Evolutionary conservation across 1,140 invertebrate species (phyloP).

Genomic region (Pantala flavescens): DNA sequence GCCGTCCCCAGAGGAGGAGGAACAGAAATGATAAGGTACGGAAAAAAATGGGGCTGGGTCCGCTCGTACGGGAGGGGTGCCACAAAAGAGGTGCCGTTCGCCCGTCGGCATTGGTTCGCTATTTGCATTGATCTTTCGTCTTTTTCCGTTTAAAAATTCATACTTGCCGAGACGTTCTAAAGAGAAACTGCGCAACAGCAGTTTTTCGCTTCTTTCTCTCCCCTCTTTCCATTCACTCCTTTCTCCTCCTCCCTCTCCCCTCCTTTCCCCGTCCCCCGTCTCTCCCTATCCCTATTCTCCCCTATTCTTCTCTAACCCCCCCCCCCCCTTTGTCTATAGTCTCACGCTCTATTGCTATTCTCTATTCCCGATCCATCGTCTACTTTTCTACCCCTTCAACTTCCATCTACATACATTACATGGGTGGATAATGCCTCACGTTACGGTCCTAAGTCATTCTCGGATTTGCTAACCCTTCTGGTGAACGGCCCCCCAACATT

Average conservation of each 20-base stretch:
- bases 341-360: background rate
- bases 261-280: background rate
- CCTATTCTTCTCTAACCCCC: background rate
- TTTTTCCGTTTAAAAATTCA: background rate
- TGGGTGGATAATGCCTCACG: no score
- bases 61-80: background rate
- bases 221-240: background rate
- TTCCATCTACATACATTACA: background rate
- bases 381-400: background rate
- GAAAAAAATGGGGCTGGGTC: background rate
- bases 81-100: background rate
- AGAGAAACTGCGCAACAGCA: background rate
- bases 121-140: background rate
- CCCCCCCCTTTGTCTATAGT: background rate
- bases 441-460: no score
- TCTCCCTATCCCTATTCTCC: background rate
- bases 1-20: no score
- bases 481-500: no score
- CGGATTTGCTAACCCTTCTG: no score
- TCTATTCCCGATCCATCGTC: background rate
- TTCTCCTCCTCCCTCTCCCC: background rate
- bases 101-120: background rate
- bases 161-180: background rate
- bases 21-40: no score
- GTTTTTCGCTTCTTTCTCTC: background rate